phyloP scores from a whole-genome alignment of 2,888 invertebrate species.

The Seladonia tumulorum region DNA sequence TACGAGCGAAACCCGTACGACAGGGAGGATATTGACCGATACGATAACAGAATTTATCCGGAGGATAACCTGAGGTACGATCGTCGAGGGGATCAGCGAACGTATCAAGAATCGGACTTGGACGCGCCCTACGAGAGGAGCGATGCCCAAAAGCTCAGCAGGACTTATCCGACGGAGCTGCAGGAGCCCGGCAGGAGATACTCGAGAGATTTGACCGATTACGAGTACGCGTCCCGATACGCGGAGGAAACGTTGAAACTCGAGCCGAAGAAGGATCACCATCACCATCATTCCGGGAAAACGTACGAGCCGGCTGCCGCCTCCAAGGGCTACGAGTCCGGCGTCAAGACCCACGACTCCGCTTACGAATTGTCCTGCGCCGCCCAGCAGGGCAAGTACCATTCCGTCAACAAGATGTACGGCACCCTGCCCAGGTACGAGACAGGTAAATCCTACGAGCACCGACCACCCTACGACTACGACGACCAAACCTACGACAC shows the following conservation, averaged over 20 bases:
- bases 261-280: slow-evolving; percentile 80
- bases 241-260: slow-evolving; percentile 81
- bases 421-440: slow-evolving; percentile 82
- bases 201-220: slow-evolving; percentile 80
- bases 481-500: slow-evolving; percentile 73
- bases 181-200: slow-evolving; percentile 78
- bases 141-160: slow-evolving; percentile 75
- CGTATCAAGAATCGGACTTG: slow-evolving; percentile 82
- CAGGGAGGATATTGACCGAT: slow-evolving; percentile 78
- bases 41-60: slow-evolving; percentile 80
- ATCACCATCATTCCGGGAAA: slow-evolving; percentile 73
- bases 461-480: slow-evolving; percentile 71
- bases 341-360: slow-evolving; percentile 81
- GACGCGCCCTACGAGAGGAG: slow-evolving; percentile 80
- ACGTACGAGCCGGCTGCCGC: slow-evolving; percentile 77
- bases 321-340: slow-evolving; percentile 82
- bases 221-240: slow-evolving; percentile 80
- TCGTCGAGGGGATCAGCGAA: slow-evolving; percentile 73
- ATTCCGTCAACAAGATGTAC: slow-evolving; percentile 79
- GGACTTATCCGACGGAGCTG: slow-evolving; percentile 70
- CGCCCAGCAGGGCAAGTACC: slow-evolving; percentile 76
- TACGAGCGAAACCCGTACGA: slow-evolving; percentile 78
- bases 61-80: slow-evolving; percentile 80
- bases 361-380: slow-evolving; percentile 79
- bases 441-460: slow-evolving; percentile 70